Percentiles rank a stretch among this genome's conserved stretches.
Evolutionary conservation across 2,888 invertebrate genomes (phyloP).

Genomic region (Spilarctia lutea): DNA sequence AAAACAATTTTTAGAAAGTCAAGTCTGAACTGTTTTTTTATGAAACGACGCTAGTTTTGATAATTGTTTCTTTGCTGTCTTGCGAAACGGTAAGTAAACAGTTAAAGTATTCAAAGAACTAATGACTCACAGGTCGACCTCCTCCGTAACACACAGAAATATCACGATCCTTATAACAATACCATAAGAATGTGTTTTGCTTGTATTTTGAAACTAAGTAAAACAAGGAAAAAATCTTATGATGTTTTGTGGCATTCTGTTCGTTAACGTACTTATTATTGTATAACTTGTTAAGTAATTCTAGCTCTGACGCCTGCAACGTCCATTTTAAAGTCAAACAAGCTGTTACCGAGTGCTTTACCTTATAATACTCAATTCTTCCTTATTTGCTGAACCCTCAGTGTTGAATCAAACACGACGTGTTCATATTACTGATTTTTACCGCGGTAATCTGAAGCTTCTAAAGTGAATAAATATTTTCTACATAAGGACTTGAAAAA

Average conservation of each 20-base stretch:
- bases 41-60: slow-evolving; percentile 14
- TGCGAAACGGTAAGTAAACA: slow-evolving; percentile 39
- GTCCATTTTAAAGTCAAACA: slow-evolving; percentile 33
- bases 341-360: slow-evolving; percentile 26
- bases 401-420: slow-evolving; percentile 33
- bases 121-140: slow-evolving; percentile 27
- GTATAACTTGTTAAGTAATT: background rate
- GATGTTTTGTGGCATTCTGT: slow-evolving; percentile 13
- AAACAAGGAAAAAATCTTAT: slow-evolving; percentile 11
- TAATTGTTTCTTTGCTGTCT: slow-evolving; percentile 34
- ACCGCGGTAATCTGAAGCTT: slow-evolving; percentile 27
- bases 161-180: slow-evolving; percentile 3
- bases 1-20: slow-evolving; percentile 2
- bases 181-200: slow-evolving; percentile 11
- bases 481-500: slow-evolving; percentile 28
- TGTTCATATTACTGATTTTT: slow-evolving; percentile 35
- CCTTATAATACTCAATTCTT: slow-evolving; percentile 15
- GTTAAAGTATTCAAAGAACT: slow-evolving; percentile 41
- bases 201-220: slow-evolving; percentile 7
- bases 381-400: slow-evolving; percentile 28
- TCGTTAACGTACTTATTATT: slow-evolving; percentile 4
- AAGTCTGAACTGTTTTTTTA: slow-evolving; percentile 15
- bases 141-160: background rate
- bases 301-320: slow-evolving; percentile 8
- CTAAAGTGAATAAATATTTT: slow-evolving; percentile 26